Base-by-base conservation (phyloP, 2,888 invertebrate genomes). In the Lasius fuliginosus region DNA sequence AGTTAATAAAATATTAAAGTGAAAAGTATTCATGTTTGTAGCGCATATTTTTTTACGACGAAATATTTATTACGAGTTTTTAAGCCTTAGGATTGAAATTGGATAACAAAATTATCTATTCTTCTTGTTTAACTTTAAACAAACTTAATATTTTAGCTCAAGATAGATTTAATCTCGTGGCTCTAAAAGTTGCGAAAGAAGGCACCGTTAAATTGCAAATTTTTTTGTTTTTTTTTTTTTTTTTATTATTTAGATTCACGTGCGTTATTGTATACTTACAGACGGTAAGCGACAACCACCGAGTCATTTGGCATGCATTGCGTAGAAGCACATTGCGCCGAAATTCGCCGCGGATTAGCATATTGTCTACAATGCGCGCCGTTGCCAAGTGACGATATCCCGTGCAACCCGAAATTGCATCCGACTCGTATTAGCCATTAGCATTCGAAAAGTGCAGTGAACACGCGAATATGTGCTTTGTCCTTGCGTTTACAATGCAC, bases 301-400 rank as follows among this genome's bases (percentile, higher is more conserved):
- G 12, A 68, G n/a, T 56, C 56, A 15, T 79, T 40, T 68, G 12
- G 40, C 42, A 79, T 30, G 30, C 36, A 53, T n/a, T 18, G 49
- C 56, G 40, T 53, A 56, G 27, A 58, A 30, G n/a, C 40, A 18
- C 27, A 40, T 9, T 40, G 53, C 49, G 18, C 27, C 40, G 30
- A 77, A 30, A 68, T 69, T 77, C 58, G 42, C 58, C 23, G 42
- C 33, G 58, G 77, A 77, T 77, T 77, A 77, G 56, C 68, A 68
- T 68, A 58, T 30, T 42, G 15, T 42, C 77, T 77, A 77, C 53
- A 77, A 56, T 27, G 15, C 33, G 42, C 42, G 68, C n/a, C 40
- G 30, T 30, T 69, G 77, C 30, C 79, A 79, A 69, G 33, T 33
- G 58, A 42, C 58, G 33, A 46, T 42, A 60, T 64, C 42, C 36